These are phyloP conservation scores for Belgica antarctica DNA, from an alignment of 2,888 invertebrate species.

Conservation along the genomic window DNA sequence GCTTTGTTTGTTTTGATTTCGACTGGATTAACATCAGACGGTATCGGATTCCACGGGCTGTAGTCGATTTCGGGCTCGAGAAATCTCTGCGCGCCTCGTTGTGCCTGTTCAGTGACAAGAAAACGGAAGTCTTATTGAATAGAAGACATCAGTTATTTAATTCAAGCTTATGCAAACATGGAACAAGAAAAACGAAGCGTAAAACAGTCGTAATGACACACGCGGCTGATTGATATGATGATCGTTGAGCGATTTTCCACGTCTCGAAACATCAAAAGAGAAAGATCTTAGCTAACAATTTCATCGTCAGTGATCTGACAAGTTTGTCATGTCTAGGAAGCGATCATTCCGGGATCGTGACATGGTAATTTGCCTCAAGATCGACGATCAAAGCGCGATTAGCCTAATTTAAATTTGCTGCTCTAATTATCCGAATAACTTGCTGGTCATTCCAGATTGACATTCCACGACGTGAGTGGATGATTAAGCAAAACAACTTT, in stretches of 20 bases:
- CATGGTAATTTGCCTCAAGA: slow-evolving; percentile 6
- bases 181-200: slow-evolving; percentile 28
- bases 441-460: background rate
- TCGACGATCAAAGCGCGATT: slow-evolving; percentile 19
- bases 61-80: slow-evolving; percentile 22
- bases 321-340: background rate
- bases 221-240: slow-evolving; percentile 26
- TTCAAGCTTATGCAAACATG: slow-evolving; percentile 1
- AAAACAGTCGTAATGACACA: slow-evolving; percentile 28
- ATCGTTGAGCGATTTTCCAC: slow-evolving; percentile 9
- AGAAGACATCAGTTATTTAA: background rate
- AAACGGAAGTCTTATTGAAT: background rate
- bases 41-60: slow-evolving; percentile 36
- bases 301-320: background rate
- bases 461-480: background rate
- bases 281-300: slow-evolving; percentile 20
- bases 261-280: background rate
- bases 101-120: background rate
- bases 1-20: slow-evolving; percentile 30
- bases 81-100: slow-evolving; percentile 14
- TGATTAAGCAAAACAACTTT: slow-evolving; percentile 21
- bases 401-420: background rate
- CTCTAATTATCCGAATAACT: background rate
- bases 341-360: slow-evolving; percentile 17
- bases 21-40: background rate